Conservation (phyloP, 2,888 invertebrate species). For the Slavum lentiscoides region DNA sequence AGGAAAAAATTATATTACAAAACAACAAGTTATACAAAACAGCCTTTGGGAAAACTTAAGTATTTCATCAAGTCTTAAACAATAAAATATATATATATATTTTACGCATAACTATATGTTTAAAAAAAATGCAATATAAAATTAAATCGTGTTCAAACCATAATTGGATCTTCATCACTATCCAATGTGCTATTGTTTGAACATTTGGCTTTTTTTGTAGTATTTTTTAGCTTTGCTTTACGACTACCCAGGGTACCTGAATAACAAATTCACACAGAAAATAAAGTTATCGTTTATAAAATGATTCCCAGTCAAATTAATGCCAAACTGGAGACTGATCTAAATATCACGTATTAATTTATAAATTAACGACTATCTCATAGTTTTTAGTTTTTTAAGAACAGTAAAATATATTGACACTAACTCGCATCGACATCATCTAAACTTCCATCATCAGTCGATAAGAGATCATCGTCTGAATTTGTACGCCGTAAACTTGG, state of each 20-base stretch:
- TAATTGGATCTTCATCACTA: conserved; percentile 60
- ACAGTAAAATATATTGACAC: not conserved
- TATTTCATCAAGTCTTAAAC: conserved; percentile 51
- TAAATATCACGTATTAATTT: not conserved
- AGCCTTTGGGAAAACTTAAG: conserved; percentile 51
- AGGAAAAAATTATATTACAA: conserved; percentile 33
- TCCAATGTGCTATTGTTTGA: conserved; percentile 56
- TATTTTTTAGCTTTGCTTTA: conserved; percentile 42
- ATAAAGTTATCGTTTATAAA: not conserved
- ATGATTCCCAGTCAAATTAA: not conserved
- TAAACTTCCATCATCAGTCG: conserved; percentile 74
- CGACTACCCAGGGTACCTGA: conserved; percentile 44
- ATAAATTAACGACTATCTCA: not conserved
- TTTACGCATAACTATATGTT: conserved; percentile 14
- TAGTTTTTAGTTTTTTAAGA: not conserved
- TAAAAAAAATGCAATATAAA: conserved; percentile 25
- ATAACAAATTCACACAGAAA: not conserved
- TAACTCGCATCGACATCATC: conserved; percentile 61
- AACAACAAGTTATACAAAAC: conserved; percentile 50
- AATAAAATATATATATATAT: conserved; percentile 33
- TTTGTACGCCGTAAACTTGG: conserved; percentile 81
- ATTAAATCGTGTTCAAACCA: conserved; percentile 58
- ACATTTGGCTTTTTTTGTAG: conserved; percentile 46
- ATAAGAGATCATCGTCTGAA: conserved; percentile 83
- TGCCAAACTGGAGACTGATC: too few species aligned